phyloP scores from a whole-genome alignment of 1,140 invertebrate genomes.

The Achroia grisella region DNA sequence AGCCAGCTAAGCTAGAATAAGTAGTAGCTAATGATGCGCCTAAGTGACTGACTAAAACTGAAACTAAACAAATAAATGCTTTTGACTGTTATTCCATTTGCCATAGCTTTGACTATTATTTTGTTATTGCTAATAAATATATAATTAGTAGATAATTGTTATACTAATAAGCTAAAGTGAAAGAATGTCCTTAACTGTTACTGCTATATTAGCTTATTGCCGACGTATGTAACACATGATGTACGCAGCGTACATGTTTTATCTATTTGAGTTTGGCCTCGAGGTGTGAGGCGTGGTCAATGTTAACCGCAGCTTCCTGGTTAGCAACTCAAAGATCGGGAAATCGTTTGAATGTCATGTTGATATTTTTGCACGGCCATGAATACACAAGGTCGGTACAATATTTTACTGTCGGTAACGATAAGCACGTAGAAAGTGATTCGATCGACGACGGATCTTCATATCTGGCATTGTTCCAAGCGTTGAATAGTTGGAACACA shows the following conservation, averaged over 20 bases:
- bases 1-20: no score
- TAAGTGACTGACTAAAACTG: no score
- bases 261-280: constrained; percentile 38
- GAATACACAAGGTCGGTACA: constrained; percentile 56
- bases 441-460: constrained; percentile 37
- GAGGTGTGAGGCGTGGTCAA: constrained; percentile 47
- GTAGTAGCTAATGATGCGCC: no score
- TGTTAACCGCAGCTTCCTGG: constrained; percentile 58
- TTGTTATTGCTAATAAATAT: no score
- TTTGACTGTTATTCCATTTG: no score
- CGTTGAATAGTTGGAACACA: constrained; percentile 17
- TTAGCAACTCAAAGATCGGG: constrained; percentile 62
- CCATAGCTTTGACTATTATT: no score
- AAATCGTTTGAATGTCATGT: constrained; percentile 67
- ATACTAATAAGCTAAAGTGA: no score
- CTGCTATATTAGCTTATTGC: no score
- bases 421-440: constrained; percentile 65
- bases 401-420: constrained; percentile 48
- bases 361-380: constrained; percentile 69
- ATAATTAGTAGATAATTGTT: no score
- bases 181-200: no score
- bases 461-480: constrained; percentile 47
- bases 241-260: constrained; percentile 4
- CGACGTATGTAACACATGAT: no score
- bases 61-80: no score